Evolutionary conservation across 1,140 invertebrate species (phyloP), one percentile per base, ranked within the genome.

Genomic region (Rhopalosiphum maidis): DNA sequence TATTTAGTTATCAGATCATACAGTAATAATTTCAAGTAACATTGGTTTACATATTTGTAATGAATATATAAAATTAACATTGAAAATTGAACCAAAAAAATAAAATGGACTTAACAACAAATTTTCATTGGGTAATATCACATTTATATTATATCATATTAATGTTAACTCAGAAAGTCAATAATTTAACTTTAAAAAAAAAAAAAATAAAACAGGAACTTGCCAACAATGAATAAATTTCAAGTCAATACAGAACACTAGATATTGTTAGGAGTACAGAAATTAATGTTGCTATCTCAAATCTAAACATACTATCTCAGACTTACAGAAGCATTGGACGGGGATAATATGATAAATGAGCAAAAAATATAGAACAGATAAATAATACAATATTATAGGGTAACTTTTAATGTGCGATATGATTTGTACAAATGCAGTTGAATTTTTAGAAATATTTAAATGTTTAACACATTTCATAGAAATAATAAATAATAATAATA

Each of bases 61-160:
- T 88, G 86, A 23, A 83, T n/a, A 46, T 15, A 92, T 25, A 22
- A 85, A 92, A 85, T 91, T 82, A 77, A 82, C 68, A 48, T 82
- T 82, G 68, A 68, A 92, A n/a, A 48, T 48, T 82, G 46, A 68
- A 92, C n/a, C 77, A 92, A 82, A 92, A 54, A 82, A 48, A 91
- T 77, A 35, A 82, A 93, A 55, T 86, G 23, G 35, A 30, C 41
- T 51, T 83, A 92, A 92, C 77, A 91, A 91, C 5, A 46, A 83
- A 37, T 91, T 82, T 91, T 77, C 90, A 89, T 91, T 92, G 48
- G 48, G n/a, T 93, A 85, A 55, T 92, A 93, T 93, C 91, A 93
- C 91, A 93, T 86, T 86, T 51, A 93, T 11, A 93, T 86, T 22
- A 83, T 25, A 93, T 46, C 2, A 91, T 92, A 18, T 82, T 82